phyloP scores from a whole-genome alignment of 2,113 vertebrate species.

The Tetrao urogallus region DNA sequence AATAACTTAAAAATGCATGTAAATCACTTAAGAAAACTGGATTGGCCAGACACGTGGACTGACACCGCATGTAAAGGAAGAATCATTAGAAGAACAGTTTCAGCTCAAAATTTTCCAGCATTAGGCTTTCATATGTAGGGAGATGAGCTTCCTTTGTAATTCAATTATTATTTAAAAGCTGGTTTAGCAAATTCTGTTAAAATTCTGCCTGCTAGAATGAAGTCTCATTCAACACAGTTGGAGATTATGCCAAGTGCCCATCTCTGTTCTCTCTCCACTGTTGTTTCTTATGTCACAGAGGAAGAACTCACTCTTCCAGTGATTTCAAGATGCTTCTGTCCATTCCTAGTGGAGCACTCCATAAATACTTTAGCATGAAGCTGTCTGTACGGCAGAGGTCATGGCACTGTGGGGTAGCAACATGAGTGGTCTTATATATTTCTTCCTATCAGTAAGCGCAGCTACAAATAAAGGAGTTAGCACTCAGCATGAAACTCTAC shows the following conservation, averaged over 20 bases:
- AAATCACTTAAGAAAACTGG: conserved; percentile 19
- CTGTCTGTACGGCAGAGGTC: background rate
- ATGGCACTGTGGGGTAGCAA: background rate
- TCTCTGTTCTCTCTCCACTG: background rate
- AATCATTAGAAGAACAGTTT: background rate
- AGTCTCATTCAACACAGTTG: rapidly evolving
- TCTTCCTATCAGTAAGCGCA: background rate
- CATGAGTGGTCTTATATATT: background rate
- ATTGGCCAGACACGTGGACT: background rate
- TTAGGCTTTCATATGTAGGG: background rate
- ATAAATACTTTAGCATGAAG: background rate
- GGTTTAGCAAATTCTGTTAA: background rate
- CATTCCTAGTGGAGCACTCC: background rate
- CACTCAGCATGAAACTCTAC: background rate
- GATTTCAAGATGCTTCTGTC: background rate
- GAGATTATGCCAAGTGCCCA: background rate
- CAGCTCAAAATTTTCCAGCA: background rate
- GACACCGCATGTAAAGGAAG: background rate
- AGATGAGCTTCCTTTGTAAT: background rate
- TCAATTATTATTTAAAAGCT: background rate
- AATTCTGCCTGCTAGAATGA: background rate
- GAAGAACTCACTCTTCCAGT: background rate
- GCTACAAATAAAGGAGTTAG: background rate
- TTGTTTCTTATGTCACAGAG: background rate
- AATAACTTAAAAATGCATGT: conserved; percentile 9